Evolutionary conservation across 1,140 invertebrate genomes (phyloP), one percentile per base, ranked within the genome.

Genomic region (Macrotrachela quadricornifera): DNA sequence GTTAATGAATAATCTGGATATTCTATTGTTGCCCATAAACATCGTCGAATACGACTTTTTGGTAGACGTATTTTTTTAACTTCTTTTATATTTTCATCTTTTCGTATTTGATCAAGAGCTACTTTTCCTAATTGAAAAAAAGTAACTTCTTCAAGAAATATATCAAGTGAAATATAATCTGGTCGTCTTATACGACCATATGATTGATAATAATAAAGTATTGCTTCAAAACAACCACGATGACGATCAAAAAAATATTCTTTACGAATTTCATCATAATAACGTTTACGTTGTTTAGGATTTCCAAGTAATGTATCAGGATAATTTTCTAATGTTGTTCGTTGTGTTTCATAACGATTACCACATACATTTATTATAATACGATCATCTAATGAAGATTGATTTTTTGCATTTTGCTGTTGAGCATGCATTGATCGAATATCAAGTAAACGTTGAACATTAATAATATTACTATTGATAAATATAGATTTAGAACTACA

Each of bases 21-120:
- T 30, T 30, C 21, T 8, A 30, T 30, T 30, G 21, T 30, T 8
- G 21, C 21, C 21, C 21, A 30, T 8, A 30, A 4, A 4, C 3
- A 2, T 30, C 21, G 2, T 30, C 21, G 21, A 4, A 30, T 4
- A 30, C 21, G 21, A 30, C 8, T 30, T 30, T 30, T 30, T 30
- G 21, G 21, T 30, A 30, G 8, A 30, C 21, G 21, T 4, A 64
- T 61, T 10, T 65, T 60, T 44, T 59, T 59, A 57, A 69, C 67
- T 46, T 69, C 61, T 57, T 68, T 63, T 56, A 65, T 69, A 56
- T 68, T 69, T 18, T 67, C 63, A 16, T 68, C 49, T 56, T 70
- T 30, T 30, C 21, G 21, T 30, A 30, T 30, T 30, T 30, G 21
- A 30, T 30, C 8, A 30, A 30, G 21, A 4, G 21, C 21, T 30